Percentiles rank a stretch among this genome's conserved stretches.
phyloP scores from a whole-genome alignment of 2,113 vertebrate genomes.

The Argyrosomus japonicus region DNA sequence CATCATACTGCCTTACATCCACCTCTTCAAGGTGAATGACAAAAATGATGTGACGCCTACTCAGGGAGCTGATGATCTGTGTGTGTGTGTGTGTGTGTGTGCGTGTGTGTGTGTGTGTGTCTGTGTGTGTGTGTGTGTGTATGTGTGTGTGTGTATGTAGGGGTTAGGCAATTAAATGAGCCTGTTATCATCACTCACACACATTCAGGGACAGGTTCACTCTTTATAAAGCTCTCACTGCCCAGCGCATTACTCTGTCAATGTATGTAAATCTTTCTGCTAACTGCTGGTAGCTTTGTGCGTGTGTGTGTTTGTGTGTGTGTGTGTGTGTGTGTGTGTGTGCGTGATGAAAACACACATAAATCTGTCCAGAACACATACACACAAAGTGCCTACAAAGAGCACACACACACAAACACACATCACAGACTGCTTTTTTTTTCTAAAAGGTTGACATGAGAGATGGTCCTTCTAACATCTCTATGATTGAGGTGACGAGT shows the following conservation, averaged over 20 bases:
- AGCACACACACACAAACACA: constrained; percentile 15
- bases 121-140: constrained; percentile 26
- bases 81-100: neutral
- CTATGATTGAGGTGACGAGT: constrained; percentile 66
- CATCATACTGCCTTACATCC: constrained; percentile 45
- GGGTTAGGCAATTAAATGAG: constrained; percentile 71
- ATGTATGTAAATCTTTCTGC: constrained; percentile 73
- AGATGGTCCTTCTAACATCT: constrained; percentile 60
- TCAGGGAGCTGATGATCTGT: constrained; percentile 39
- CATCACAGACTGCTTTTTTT: constrained; percentile 14
- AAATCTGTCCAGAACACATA: constrained; percentile 55
- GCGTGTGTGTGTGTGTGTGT: neutral
- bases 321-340: constrained; percentile 1
- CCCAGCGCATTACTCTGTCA: constrained; percentile 69
- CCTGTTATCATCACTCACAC: constrained; percentile 77
- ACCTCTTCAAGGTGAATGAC: constrained; percentile 67
- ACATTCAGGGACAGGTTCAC: constrained; percentile 70
- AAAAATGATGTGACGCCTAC: constrained; percentile 40
- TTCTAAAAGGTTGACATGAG: constrained; percentile 46
- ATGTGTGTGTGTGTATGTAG: neutral
- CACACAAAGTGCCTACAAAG: neutral
- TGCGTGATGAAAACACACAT: constrained; percentile 19
- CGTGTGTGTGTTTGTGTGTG: constrained; percentile 16
- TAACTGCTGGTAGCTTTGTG: constrained; percentile 40
- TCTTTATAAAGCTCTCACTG: constrained; percentile 65